phyloP scores from a whole-genome alignment of 2,888 invertebrate genomes.

The Malacosoma neustria region DNA sequence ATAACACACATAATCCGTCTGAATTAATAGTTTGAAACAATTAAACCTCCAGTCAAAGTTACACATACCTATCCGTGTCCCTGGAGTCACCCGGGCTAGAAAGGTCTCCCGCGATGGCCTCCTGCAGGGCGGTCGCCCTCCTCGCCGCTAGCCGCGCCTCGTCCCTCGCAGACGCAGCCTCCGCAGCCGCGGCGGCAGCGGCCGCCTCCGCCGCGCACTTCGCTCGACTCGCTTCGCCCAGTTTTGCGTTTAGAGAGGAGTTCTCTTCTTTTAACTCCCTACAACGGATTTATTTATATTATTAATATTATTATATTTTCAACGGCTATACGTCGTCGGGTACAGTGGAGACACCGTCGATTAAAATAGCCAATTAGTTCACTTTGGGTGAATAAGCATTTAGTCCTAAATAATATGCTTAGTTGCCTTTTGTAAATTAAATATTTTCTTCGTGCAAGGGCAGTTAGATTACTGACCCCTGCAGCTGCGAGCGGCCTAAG shows the following conservation, averaged over 20 bases:
- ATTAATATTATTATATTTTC: too few species aligned
- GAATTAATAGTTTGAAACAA: conserved; percentile 4
- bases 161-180: conserved; percentile 81
- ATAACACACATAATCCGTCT: too few species aligned
- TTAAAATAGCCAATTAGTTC: too few species aligned
- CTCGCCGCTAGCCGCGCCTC: conserved; percentile 92
- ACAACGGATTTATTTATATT: conserved; percentile 5
- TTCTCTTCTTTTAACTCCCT: conserved; percentile 88
- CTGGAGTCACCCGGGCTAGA: conserved; percentile 79
- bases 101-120: conserved; percentile 92
- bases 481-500: too few species aligned
- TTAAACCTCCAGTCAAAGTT: too few species aligned
- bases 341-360: too few species aligned
- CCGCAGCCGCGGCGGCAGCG: conserved; percentile 80
- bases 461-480: too few species aligned
- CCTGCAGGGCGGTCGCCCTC: conserved; percentile 92
- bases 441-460: too few species aligned
- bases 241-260: conserved; percentile 79
- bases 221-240: conserved; percentile 83
- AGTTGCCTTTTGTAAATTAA: too few species aligned
- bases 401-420: too few species aligned
- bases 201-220: conserved; percentile 85
- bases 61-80: conserved; percentile 76
- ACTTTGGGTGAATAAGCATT: too few species aligned
- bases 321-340: too few species aligned